Percentiles rank a stretch among this genome's conserved stretches.
Conservation (phyloP, 2,797 vertebrate species). For the Tangara arthus region DNA sequence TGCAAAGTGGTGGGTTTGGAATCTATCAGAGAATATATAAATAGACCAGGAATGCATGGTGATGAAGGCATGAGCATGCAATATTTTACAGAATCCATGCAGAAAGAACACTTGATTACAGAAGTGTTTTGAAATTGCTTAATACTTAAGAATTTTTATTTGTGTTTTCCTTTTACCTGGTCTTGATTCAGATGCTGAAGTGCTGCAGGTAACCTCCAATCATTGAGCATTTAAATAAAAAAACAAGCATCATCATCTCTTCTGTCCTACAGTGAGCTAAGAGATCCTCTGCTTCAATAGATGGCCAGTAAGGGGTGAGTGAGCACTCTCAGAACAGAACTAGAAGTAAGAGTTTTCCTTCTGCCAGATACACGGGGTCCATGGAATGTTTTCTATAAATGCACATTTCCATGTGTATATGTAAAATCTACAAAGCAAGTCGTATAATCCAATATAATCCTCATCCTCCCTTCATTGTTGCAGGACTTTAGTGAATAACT, state of each 20-base stretch:
- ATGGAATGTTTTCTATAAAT: not conserved
- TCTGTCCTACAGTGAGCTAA: not conserved
- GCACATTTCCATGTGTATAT: rapidly evolving
- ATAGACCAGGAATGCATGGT: not conserved
- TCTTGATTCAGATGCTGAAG: not conserved
- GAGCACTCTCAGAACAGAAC: not conserved
- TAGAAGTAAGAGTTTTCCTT: not conserved
- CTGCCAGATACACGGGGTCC: not conserved
- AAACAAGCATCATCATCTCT: not conserved
- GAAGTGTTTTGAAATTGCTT: not conserved
- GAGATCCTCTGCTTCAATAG: not conserved
- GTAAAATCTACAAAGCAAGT: not conserved
- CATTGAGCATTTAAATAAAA: not conserved
- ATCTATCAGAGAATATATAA: not conserved
- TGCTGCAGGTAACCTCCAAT: not conserved
- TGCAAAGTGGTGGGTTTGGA: not conserved
- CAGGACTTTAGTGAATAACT: not conserved
- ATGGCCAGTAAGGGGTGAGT: not conserved
- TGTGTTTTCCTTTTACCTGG: not conserved
- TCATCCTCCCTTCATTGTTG: not conserved
- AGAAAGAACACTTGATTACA: not conserved
- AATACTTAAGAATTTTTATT: not conserved
- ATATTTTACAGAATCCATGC: not conserved
- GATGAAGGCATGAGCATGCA: not conserved
- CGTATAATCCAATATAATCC: not conserved